A percentile compares a stretch with the other conserved stretches of the same genome.
phyloP scores from a whole-genome alignment of 2,113 vertebrate species.

The Apaloderma vittatum region DNA sequence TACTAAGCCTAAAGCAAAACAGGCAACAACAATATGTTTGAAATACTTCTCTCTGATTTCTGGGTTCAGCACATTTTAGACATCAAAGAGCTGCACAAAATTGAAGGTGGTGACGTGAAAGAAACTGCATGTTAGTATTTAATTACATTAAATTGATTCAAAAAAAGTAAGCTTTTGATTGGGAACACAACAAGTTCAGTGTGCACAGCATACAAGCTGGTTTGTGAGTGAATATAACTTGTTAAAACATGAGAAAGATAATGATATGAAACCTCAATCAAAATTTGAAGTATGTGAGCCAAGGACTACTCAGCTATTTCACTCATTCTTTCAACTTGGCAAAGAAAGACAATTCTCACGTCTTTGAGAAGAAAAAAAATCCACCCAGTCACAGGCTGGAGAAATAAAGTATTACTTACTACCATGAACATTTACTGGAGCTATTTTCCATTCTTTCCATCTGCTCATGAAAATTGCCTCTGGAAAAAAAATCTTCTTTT shows the following conservation, averaged over 20 bases:
- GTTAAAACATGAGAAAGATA: not conserved
- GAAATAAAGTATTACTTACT: not conserved
- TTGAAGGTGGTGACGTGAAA: not conserved
- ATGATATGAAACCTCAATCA: not conserved
- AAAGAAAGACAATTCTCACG: not conserved
- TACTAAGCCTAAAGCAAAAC: not conserved
- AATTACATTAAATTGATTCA: constrained; percentile 23
- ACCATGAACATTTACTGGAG: not conserved
- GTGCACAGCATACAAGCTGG: not conserved
- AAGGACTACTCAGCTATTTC: not conserved
- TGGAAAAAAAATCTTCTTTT: not conserved
- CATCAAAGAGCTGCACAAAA: not conserved
- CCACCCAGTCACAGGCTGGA: not conserved
- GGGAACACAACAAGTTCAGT: not conserved
- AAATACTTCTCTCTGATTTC: not conserved
- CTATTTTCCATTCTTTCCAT: not conserved
- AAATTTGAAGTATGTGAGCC: not conserved
- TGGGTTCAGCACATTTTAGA: not conserved
- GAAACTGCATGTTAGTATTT: not conserved
- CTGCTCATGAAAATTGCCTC: not conserved
- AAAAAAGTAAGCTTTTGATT: not conserved
- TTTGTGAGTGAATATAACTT: not conserved
- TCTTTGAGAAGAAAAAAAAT: not conserved
- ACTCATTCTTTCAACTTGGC: not conserved
- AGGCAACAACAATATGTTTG: not conserved